Evolutionary conservation across 2,797 vertebrate genomes (phyloP).

Genomic region (Anomalospiza imberbis): DNA sequence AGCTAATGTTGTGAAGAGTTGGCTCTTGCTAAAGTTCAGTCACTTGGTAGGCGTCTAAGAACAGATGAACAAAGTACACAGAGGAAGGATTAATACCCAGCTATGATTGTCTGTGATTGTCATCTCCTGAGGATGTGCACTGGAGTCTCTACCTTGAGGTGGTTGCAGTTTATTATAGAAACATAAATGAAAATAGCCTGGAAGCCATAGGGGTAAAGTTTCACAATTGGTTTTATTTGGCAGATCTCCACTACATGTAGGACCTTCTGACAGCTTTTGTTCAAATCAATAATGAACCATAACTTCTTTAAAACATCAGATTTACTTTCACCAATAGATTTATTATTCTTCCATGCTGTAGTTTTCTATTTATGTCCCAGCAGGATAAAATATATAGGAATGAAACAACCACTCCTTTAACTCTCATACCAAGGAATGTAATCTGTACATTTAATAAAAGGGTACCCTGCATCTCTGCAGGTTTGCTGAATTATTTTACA

Average conservation of each 20-base stretch:
- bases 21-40: conserved; percentile 11
- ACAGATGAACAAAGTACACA: neutral
- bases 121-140: neutral
- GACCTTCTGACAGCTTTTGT: conserved; percentile 34
- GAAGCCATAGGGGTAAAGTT: neutral
- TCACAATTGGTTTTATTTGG: neutral
- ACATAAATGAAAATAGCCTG: neutral
- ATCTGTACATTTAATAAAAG: neutral
- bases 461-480: neutral
- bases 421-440: neutral
- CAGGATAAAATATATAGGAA: conserved; percentile 3
- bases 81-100: neutral
- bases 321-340: conserved; percentile 12
- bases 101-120: neutral
- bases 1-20: neutral
- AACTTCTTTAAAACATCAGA: neutral
- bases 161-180: neutral
- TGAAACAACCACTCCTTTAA: neutral
- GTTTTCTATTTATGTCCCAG: neutral
- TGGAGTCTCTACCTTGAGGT: neutral
- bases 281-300: conserved; percentile 16
- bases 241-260: neutral
- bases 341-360: neutral
- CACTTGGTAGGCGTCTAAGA: neutral
- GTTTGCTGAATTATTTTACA: neutral